Conservation (phyloP, 92 coral and sea anemone genomes). For the Phenganax subtilis region DNA sequence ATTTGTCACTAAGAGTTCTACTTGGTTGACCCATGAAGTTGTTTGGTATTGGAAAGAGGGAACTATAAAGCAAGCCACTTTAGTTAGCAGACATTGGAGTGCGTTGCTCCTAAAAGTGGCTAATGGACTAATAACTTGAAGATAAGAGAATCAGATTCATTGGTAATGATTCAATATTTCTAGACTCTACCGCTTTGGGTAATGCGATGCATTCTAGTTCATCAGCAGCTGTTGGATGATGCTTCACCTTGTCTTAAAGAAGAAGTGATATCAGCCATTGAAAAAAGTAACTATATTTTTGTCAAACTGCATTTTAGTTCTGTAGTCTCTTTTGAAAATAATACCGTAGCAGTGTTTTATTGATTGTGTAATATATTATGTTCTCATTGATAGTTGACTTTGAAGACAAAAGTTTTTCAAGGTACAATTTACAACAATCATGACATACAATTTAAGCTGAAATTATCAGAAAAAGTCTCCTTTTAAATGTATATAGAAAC, state of each 20-base stretch:
- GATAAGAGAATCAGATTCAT: too few species aligned
- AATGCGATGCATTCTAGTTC: conserved; percentile 66
- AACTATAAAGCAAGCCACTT: too few species aligned
- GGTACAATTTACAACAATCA: not conserved
- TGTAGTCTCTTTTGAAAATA: not conserved
- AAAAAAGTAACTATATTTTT: conserved; percentile 47
- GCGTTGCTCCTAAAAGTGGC: too few species aligned
- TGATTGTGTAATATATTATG: not conserved
- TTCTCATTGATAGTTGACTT: conserved; percentile 1
- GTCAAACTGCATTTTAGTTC: not conserved
- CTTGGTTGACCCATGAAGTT: too few species aligned
- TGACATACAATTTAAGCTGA: not conserved
- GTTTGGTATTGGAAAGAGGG: too few species aligned
- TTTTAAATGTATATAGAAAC: not conserved
- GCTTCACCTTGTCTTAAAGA: conserved; percentile 57
- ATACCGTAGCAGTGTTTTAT: not conserved
- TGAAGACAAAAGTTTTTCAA: conserved; percentile 18
- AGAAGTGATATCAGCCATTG: conserved; percentile 49
- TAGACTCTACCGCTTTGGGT: conserved; percentile 73
- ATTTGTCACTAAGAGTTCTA: too few species aligned
- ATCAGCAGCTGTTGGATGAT: conserved; percentile 68
- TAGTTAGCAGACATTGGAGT: not conserved
- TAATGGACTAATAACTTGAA: too few species aligned
- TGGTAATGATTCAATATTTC: not conserved
- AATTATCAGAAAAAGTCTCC: not conserved